A percentile compares a stretch with the other conserved stretches of the same genome.
Conservation (phyloP, 2,113 vertebrate genomes). For the Hemichromis elongatus region DNA sequence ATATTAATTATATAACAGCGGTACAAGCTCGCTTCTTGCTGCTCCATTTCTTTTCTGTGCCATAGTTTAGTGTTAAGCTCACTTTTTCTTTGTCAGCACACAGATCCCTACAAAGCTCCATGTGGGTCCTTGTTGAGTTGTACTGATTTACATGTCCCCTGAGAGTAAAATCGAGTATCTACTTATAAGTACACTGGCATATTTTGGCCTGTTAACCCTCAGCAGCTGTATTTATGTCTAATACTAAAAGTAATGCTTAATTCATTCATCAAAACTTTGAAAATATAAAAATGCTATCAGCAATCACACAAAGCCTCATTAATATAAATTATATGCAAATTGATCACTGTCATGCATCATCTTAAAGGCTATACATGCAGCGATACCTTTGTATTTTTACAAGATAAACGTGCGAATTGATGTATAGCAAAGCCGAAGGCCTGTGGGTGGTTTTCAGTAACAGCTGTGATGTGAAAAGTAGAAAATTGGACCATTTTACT, state of each 20-base stretch:
- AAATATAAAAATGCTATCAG: neutral
- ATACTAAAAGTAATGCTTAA: neutral
- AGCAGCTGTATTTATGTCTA: neutral
- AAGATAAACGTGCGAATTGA: neutral
- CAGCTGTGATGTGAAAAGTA: slow-evolving; percentile 11
- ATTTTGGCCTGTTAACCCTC: neutral
- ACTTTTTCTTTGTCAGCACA: slow-evolving; percentile 10
- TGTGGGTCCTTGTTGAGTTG: neutral
- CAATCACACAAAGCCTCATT: neutral
- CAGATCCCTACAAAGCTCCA: neutral
- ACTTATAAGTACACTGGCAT: neutral
- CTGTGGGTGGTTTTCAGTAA: neutral
- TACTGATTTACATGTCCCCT: neutral
- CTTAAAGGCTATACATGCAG: neutral
- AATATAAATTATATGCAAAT: neutral
- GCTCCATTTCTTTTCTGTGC: slow-evolving; percentile 68
- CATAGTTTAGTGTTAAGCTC: slow-evolving; percentile 44
- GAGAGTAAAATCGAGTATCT: neutral
- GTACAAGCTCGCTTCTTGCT: slow-evolving; percentile 42
- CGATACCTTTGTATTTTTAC: neutral
- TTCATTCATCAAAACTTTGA: neutral
- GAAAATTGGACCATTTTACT: slow-evolving; percentile 45
- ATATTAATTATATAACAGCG: slow-evolving; percentile 63
- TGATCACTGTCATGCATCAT: neutral
- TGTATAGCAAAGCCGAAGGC: neutral